These are phyloP conservation scores for Lepus americanus DNA, from an alignment of 2,113 vertebrate species.

Conservation along the genomic window DNA sequence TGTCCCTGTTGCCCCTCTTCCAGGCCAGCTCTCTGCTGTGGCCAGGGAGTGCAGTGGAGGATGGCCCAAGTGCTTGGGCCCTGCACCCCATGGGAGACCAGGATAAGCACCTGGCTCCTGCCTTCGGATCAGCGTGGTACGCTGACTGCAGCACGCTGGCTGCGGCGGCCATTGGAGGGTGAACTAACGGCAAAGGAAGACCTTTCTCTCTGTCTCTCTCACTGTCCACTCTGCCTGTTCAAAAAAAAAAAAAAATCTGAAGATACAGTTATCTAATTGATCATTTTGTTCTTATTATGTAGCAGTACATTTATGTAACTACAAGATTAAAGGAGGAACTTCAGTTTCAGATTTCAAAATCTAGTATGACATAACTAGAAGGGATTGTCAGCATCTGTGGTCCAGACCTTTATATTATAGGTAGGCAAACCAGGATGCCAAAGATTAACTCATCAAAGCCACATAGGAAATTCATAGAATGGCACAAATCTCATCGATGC, in stretches of 20 bases:
- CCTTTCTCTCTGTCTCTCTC: too few species aligned
- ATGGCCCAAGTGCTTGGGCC: too few species aligned
- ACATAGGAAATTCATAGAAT: background rate
- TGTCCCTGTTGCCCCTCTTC: too few species aligned
- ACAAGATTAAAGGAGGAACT: background rate
- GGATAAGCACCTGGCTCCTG: too few species aligned
- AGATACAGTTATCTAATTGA: background rate
- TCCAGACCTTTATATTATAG: background rate
- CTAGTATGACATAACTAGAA: background rate
- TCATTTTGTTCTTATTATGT: background rate
- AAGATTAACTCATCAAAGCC: background rate
- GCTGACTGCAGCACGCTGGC: too few species aligned
- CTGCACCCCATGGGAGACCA: too few species aligned
- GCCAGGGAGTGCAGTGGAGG: too few species aligned
- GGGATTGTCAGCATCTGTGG: background rate
- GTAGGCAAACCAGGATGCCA: background rate
- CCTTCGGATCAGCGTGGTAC: too few species aligned
- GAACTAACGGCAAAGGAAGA: too few species aligned
- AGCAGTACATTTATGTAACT: background rate
- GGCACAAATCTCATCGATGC: background rate
- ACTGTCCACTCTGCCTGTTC: too few species aligned
- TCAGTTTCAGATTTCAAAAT: background rate
- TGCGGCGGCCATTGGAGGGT: too few species aligned
- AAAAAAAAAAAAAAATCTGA: background rate
- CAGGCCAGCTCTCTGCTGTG: too few species aligned